These are phyloP conservation scores for Turnix velox DNA, from an alignment of 2,113 vertebrate genomes.

Conservation along the genomic window DNA sequence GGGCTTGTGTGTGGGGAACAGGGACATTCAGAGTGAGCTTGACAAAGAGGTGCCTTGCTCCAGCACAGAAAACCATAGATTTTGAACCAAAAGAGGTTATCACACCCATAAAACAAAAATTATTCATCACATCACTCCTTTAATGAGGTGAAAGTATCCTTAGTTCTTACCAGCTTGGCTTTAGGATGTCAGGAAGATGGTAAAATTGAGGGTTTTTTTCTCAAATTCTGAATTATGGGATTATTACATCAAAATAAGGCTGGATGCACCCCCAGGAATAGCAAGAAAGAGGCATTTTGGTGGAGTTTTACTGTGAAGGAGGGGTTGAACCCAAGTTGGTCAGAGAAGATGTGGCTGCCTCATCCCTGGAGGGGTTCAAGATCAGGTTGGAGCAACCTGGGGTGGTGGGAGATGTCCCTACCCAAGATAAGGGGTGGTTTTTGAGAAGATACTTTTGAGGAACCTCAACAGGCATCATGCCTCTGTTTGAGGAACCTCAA, in stretches of 20 bases:
- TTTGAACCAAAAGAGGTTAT: not conserved
- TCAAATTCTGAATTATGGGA: not conserved
- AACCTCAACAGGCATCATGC: no score
- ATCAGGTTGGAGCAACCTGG: no score
- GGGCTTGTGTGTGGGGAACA: not conserved
- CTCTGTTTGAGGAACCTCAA: no score
- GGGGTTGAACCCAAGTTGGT: no score
- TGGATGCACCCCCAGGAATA: no score
- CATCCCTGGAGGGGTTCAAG: no score
- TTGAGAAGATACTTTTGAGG: no score
- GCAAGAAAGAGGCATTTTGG: no score
- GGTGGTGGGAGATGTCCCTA: no score
- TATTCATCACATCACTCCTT: not conserved
- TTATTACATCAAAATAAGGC: not conserved
- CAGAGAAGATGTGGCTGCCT: no score
- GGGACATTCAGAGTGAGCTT: not conserved
- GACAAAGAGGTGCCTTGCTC: not conserved
- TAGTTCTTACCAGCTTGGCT: not conserved
- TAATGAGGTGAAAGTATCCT: not conserved
- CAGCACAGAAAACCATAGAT: not conserved
- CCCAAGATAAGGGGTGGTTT: no score
- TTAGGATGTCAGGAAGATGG: not conserved
- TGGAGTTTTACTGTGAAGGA: no score
- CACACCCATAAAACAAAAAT: not conserved
- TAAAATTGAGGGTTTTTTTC: not conserved